Conservation (phyloP, 37 sponge, comb jelly and placozoan species). For the Beroe forskalii region DNA sequence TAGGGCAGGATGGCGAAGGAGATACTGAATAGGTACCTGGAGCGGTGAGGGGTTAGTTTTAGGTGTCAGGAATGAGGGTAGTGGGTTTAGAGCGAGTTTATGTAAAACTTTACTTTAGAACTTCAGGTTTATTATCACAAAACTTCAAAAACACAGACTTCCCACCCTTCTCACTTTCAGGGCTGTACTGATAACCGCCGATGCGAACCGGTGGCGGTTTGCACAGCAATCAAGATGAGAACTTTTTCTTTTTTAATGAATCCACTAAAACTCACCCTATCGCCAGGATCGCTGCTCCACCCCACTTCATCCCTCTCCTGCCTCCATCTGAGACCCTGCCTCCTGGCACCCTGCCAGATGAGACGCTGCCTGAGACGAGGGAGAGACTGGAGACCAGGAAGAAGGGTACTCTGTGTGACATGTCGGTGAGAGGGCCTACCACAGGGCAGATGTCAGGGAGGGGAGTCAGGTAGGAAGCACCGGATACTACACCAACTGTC, state of each 20-base stretch:
- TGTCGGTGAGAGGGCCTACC: constrained; percentile 23
- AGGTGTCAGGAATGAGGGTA: background rate
- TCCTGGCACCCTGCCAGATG: background rate
- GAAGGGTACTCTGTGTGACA: constrained; percentile 28
- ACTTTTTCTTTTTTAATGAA: too few species aligned
- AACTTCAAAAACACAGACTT: too few species aligned
- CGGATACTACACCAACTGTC: constrained; percentile 42
- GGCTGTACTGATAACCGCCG: too few species aligned
- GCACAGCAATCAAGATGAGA: too few species aligned
- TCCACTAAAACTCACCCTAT: too few species aligned
- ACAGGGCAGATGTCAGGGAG: background rate
- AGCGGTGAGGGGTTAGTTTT: background rate
- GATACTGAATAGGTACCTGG: constrained; percentile 48
- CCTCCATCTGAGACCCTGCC: background rate
- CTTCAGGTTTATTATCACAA: background rate
- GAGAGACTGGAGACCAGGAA: constrained; percentile 20
- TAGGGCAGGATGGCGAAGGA: background rate
- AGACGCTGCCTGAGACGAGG: background rate
- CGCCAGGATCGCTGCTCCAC: background rate
- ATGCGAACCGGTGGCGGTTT: too few species aligned
- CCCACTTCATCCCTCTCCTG: too few species aligned
- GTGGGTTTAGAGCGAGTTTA: background rate
- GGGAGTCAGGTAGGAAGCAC: background rate
- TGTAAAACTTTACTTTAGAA: background rate
- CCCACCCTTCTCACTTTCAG: too few species aligned